Percentiles rank a stretch among this genome's conserved stretches.
These are phyloP conservation scores for Agonopterix alstromeriana DNA, from an alignment of 2,888 invertebrate species.

Conservation along the genomic window DNA sequence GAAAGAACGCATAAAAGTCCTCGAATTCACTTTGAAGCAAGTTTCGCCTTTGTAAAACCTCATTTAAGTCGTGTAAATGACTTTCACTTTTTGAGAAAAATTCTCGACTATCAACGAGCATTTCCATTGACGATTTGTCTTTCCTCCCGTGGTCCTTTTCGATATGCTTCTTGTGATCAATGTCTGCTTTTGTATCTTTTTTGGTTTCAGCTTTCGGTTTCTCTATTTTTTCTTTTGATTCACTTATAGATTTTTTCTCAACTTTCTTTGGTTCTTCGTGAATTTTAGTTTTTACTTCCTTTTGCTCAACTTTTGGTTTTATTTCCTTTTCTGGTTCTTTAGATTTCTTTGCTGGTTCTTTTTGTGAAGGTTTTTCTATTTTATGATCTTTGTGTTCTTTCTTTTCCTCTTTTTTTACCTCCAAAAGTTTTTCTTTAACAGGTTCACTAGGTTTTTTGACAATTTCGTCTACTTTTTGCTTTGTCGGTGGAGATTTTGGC, in stretches of 20 bases:
- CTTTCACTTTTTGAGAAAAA: conserved; percentile 30
- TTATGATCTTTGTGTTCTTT: conserved; percentile 1
- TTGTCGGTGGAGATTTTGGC: conserved; percentile 1
- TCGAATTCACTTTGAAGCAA: conserved; percentile 75
- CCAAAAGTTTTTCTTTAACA: conserved; percentile 5
- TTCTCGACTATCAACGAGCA: conserved; percentile 26
- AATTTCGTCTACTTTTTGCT: conserved; percentile 9
- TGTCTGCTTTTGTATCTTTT: conserved; percentile 7
- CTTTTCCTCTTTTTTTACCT: conserved; percentile 4
- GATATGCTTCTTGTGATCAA: conserved; percentile 8
- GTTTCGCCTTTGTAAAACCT: conserved; percentile 56
- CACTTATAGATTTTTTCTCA: conserved; percentile 16
- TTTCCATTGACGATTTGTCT: conserved; percentile 25
- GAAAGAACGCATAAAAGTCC: conserved; percentile 79
- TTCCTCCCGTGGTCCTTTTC: conserved; percentile 23
- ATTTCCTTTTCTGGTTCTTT: conserved; percentile 9
- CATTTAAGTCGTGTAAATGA: conserved; percentile 49
- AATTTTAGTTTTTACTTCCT: conserved; percentile 3
- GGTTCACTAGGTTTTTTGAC: conserved; percentile 8
- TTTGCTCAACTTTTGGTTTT: not conserved
- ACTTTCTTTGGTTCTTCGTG: conserved; percentile 11
- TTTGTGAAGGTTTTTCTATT: not conserved
- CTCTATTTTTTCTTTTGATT: conserved; percentile 14
- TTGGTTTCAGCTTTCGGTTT: conserved; percentile 22
- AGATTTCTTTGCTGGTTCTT: conserved; percentile 7